A percentile compares a stretch with the other conserved stretches of the same genome.
phyloP scores from a whole-genome alignment of 1,140 invertebrate species.

The Orchestia grillus region DNA sequence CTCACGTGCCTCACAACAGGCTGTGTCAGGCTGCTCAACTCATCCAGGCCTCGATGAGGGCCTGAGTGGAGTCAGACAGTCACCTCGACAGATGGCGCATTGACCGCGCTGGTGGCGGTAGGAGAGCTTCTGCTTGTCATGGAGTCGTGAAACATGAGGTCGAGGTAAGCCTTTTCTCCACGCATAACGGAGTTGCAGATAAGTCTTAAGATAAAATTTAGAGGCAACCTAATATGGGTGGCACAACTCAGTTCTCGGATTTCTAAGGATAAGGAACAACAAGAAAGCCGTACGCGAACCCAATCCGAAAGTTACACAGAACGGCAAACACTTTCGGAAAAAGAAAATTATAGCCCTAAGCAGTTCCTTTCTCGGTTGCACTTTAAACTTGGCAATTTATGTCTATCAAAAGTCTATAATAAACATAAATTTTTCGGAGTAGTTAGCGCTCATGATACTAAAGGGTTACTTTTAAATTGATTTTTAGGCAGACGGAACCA shows the following conservation, averaged over 20 bases:
- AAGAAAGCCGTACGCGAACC: not conserved
- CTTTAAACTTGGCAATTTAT: too few species aligned
- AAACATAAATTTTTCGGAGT: too few species aligned
- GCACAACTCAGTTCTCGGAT: not conserved
- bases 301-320: not conserved
- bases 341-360: not conserved
- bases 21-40: not conserved
- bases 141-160: slow-evolving; percentile 40
- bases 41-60: not conserved
- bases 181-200: slow-evolving; percentile 5
- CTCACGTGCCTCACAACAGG: not conserved
- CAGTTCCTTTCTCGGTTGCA: too few species aligned
- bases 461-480: too few species aligned
- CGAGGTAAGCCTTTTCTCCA: slow-evolving; percentile 42
- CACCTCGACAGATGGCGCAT: slow-evolving; percentile 17
- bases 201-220: not conserved
- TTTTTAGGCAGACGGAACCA: too few species aligned
- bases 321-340: not conserved
- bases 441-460: too few species aligned
- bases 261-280: not conserved
- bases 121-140: slow-evolving; percentile 24
- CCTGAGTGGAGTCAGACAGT: slow-evolving; percentile 4
- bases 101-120: not conserved
- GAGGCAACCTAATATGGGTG: not conserved
- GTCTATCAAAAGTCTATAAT: too few species aligned